Conservation (phyloP, 2,888 invertebrate genomes). For the Euplagia quadripunctaria region DNA sequence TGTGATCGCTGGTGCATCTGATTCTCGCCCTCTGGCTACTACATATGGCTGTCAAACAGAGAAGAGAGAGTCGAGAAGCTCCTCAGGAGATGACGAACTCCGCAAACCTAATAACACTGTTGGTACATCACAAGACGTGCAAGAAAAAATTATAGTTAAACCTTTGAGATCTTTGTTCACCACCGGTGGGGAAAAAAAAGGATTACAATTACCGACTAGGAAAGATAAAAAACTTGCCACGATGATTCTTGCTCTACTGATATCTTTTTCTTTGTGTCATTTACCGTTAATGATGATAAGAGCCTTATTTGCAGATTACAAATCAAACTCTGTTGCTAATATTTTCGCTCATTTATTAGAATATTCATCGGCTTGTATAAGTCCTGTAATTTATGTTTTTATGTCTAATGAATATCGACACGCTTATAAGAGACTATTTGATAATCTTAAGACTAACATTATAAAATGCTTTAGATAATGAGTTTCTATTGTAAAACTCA, state of each 20-base stretch:
- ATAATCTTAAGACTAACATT: conserved; percentile 68
- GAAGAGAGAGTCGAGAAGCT: conserved; percentile 16
- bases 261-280: conserved; percentile 95
- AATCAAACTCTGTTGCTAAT: conserved; percentile 89
- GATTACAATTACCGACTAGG: conserved; percentile 89
- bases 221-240: conserved; percentile 92
- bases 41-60: neutral
- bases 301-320: conserved; percentile 88
- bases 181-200: conserved; percentile 66
- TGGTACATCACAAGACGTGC: conserved; percentile 12
- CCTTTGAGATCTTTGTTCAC: conserved; percentile 68
- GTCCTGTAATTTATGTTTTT: conserved; percentile 96
- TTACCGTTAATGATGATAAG: conserved; percentile 96
- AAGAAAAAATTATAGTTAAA: conserved; percentile 44
- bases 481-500: neutral
- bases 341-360: conserved; percentile 93
- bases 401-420: conserved; percentile 97
- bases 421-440: conserved; percentile 93
- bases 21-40: conserved; percentile 2
- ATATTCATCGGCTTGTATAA: conserved; percentile 95
- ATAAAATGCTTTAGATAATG: conserved; percentile 29
- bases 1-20: conserved; percentile 20
- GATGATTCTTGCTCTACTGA: conserved; percentile 96
- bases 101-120: conserved; percentile 1
- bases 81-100: conserved; percentile 8